Percentiles rank a stretch among this genome's conserved stretches.
Conservation (phyloP, 2,888 invertebrate species). For the Drosophila nr. fundita region DNA sequence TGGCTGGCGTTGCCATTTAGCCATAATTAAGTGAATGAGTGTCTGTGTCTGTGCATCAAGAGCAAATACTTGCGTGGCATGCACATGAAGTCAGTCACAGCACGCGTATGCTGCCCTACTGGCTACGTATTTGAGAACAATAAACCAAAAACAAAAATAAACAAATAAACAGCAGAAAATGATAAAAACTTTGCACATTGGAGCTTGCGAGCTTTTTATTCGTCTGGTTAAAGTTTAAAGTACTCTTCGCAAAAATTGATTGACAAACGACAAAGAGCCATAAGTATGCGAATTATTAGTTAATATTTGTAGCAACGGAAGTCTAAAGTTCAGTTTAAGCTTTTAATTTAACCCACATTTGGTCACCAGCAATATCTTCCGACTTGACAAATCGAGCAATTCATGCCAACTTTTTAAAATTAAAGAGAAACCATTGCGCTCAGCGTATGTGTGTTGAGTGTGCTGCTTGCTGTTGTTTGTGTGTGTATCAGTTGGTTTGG, state of each 20-base stretch:
- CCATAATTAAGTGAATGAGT: conserved; percentile 59
- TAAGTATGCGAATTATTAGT: not conserved
- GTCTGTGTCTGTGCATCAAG: conserved; percentile 31
- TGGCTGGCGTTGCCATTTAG: conserved; percentile 64
- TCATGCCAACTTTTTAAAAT: conserved; percentile 18
- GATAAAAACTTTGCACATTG: conserved; percentile 15
- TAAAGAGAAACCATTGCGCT: conserved; percentile 17
- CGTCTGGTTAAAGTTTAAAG: conserved; percentile 45
- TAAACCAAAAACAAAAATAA: conserved; percentile 12
- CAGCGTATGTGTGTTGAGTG: not conserved
- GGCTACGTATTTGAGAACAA: conserved; percentile 6
- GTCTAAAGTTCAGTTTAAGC: conserved; percentile 10
- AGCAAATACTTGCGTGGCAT: conserved; percentile 47
- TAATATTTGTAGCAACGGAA: not conserved
- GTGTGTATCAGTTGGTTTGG: conserved; percentile 71
- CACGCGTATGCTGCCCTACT: conserved; percentile 36
- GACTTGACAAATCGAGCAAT: conserved; percentile 6
- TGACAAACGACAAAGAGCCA: conserved; percentile 6
- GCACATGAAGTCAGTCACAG: conserved; percentile 2
- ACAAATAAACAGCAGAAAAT: conserved; percentile 9
- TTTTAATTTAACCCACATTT: not conserved
- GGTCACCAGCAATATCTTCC: not conserved
- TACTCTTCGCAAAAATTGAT: conserved; percentile 5
- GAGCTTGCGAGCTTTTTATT: conserved; percentile 25
- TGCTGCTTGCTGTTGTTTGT: conserved; percentile 5